Evolutionary conservation across 2,797 vertebrate genomes (phyloP), one percentile per base, ranked within the genome.

Genomic region (Peromyscus aztecus): DNA sequence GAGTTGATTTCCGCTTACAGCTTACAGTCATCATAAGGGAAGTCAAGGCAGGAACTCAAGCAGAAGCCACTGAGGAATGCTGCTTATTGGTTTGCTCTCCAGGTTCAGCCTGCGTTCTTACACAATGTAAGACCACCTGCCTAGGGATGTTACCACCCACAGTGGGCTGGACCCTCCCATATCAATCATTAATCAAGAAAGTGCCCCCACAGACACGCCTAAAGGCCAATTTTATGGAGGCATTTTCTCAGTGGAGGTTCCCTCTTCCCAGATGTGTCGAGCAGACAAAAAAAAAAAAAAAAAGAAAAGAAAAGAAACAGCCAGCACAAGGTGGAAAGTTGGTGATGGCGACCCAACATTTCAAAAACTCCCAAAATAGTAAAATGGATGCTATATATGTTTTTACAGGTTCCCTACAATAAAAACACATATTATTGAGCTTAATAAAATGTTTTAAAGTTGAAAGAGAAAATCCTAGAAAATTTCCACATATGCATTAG

Each of bases 371-470:
- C 83, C 24, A 7, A 57, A 94, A 76, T 21, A 69, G 37, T 52
- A 55, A 65, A 37, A 46, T 23, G 55, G 17, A 12, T 43, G 34
- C 34, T 83, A 11, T 16, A 49, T 49, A 6, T 61, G 3, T 63
- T 83, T 67, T 84, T 27, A 73, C 14, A 19, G 27, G n/a, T 40
- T 73, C 43, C 23, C 46, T 23, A 65, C 29, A 55, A 76, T 27
- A 90, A 87, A 63, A 69, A 17, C 27, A 49, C 9, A 19, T 55
- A 29, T 80, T 21, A 59, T 55, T 88, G 19, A 55, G 13, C 13
- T 69, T 55, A 91, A 69, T 89, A 92, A 83, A 89, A 63, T 63
- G 2, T 84, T 76, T 93, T 37, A 6, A 92, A 94, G 76, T 73
- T 49, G 31, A 52, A 91, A 63, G 81, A 77, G 29, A 87, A 87